Evolutionary conservation across 2,113 vertebrate species (phyloP), one percentile per base, ranked within the genome.

Genomic region (Petaurus breviceps): DNA sequence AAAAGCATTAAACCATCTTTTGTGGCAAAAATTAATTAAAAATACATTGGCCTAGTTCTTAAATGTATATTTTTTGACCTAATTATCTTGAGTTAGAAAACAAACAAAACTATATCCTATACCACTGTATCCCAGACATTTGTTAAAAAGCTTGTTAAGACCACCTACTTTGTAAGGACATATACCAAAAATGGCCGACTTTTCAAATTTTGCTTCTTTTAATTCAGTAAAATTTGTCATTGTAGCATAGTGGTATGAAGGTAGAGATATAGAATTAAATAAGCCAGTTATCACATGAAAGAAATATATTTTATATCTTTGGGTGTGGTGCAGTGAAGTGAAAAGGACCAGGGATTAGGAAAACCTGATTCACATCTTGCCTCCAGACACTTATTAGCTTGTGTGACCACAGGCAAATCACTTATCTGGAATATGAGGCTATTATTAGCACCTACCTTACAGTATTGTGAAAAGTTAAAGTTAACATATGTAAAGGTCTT

Each of bases 1-100:
- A 47, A n/a, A n/a, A n/a, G 92, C 89, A 51, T 93, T 57, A 24
- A 94, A 16, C 8, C 31, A 14, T 68, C 94, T 96, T 95, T 90
- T 84, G 54, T 51, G 51, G 96, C 0, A 53, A 94, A 54, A 92
- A 51, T 43, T 94, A 93, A 93, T 94, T 96, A 68, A 91, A 55
- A 96, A 55, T 46, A 77, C 94, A 57, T 57, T 28, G 89, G 89
- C 51, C 97, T n/a, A n/a, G 28, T 31, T 98, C 8, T 84, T 19
- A 28, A 89, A 1, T 92, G 8, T 92, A 52, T 94, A 89, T 54
- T 93, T 97, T 92, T 90, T 93, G 54, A 92, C 96, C 92, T 77
- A 94, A 95, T 8, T 53, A 28, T 93, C 94, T 61, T 94, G 51
- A 77, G 37, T 31, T 16, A 57, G 8, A 68, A 68, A 68, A 37